Evolutionary conservation across 2,113 vertebrate genomes (phyloP), one percentile per base, ranked within the genome.

Genomic region (Toxotes jaculatrix): DNA sequence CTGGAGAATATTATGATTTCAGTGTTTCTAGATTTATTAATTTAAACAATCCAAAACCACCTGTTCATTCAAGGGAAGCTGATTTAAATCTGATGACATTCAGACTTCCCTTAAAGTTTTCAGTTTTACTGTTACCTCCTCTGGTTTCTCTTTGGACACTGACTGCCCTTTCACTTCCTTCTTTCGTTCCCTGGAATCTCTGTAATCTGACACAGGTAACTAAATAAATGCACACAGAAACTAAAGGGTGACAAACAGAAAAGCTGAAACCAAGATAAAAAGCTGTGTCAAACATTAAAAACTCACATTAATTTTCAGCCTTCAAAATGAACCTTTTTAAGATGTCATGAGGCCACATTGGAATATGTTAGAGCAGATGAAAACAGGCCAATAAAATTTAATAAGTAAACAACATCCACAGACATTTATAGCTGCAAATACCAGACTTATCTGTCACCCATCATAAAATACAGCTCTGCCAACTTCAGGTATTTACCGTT

Each of bases 381-480:
- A 77, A 73, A 62, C 40, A 79, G n/a, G 56, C 21, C 45, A 74
- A 71, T 72, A 66, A 69, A 56, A 19, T 51, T 63, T 68, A 1
- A 40, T 31, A 40, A 72, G 14, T 4, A 70, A 63, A 45, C 61
- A 79, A 66, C 23, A 57, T 68, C 60, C 70, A 19, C 56, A 40
- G 42, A 59, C n/a, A 31, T 32, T 71, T 21, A 65, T 40, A 57
- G 66, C 45, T 65, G 40, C 79, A 79, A 87, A 87, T 81, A 72
- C 74, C 75, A 85, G 19, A 60, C 47, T 59, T 88, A 87, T 92
- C 74, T 62, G 32, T 66, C 42, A 34, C 38, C 21, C 5, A 21
- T 65, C 63, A 56, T 83, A 67, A 82, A 82, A 60, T 36, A 34
- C 27, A 55, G 27, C 21, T 57, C 36, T 59, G 23, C 61, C 27